Percentiles rank a stretch among this genome's conserved stretches.
Evolutionary conservation across 2,888 invertebrate species (phyloP).

Genomic region (Cosmia trapezina): DNA sequence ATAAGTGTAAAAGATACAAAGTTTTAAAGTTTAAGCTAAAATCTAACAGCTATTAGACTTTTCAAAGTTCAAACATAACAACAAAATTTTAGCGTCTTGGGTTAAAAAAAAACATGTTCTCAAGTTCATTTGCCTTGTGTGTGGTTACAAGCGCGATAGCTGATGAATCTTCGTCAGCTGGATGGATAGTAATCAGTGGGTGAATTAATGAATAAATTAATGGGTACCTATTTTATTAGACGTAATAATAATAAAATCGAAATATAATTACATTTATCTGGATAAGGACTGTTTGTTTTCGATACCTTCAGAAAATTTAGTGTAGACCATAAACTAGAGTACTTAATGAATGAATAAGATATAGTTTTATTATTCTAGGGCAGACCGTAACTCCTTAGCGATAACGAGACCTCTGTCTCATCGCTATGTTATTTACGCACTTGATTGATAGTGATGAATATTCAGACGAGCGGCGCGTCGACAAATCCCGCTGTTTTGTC

Average conservation of each 20-base stretch:
- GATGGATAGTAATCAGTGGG: constrained; percentile 23
- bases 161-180: constrained; percentile 16
- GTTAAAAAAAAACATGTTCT: neutral
- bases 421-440: constrained; percentile 79
- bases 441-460: constrained; percentile 86
- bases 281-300: constrained; percentile 53
- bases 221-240: constrained; percentile 21
- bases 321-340: constrained; percentile 50
- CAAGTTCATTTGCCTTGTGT: neutral
- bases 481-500: constrained; percentile 78
- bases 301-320: constrained; percentile 52
- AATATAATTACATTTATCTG: constrained; percentile 52
- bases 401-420: constrained; percentile 78
- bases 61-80: neutral
- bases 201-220: constrained; percentile 43
- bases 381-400: constrained; percentile 74
- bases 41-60: neutral
- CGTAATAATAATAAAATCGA: constrained; percentile 44
- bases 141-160: neutral
- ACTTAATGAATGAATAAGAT: constrained; percentile 66
- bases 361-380: constrained; percentile 71
- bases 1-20: too few relatives aligned
- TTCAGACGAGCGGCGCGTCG: constrained; percentile 75
- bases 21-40: neutral
- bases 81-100: too few relatives aligned